phyloP scores from a whole-genome alignment of 2,888 invertebrate genomes.

The Stenotaenia linearis region DNA sequence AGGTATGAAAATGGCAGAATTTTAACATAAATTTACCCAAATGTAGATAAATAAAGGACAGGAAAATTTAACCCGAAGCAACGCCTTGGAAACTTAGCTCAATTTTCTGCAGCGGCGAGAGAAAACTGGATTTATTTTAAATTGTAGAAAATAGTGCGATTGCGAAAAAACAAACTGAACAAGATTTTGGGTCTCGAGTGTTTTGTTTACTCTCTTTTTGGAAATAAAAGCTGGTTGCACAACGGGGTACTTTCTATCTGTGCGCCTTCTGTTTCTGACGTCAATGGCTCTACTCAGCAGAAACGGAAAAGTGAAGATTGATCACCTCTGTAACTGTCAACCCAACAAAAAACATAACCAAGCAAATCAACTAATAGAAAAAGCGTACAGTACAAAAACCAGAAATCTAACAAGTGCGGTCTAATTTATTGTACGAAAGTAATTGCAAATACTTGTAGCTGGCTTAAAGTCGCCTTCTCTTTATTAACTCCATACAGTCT shows the following conservation, averaged over 20 bases:
- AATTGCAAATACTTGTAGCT: background rate
- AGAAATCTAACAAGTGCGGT: background rate
- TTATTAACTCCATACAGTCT: no score
- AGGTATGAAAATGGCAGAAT: no score
- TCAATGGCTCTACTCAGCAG: conserved; percentile 26
- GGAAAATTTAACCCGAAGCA: background rate
- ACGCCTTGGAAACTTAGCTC: background rate
- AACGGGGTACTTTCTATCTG: conserved; percentile 13
- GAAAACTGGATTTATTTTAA: no score
- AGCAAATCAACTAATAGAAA: conserved; percentile 10
- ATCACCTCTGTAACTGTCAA: conserved; percentile 23
- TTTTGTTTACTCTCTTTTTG: conserved; percentile 12
- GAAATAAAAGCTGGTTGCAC: conserved; percentile 1
- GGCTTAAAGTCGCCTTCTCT: background rate
- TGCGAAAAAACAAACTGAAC: background rate
- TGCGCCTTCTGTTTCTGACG: conserved; percentile 26
- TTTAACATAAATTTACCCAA: no score
- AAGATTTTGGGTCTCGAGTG: conserved; percentile 18
- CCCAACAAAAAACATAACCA: background rate
- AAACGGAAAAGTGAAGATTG: conserved; percentile 20
- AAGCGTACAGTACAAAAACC: background rate
- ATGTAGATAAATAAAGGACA: no score
- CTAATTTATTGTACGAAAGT: background rate
- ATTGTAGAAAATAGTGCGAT: background rate
- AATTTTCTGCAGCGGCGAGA: background rate